Base-by-base conservation (phyloP, 2,797 vertebrate genomes). In the Australoheros facetus region DNA sequence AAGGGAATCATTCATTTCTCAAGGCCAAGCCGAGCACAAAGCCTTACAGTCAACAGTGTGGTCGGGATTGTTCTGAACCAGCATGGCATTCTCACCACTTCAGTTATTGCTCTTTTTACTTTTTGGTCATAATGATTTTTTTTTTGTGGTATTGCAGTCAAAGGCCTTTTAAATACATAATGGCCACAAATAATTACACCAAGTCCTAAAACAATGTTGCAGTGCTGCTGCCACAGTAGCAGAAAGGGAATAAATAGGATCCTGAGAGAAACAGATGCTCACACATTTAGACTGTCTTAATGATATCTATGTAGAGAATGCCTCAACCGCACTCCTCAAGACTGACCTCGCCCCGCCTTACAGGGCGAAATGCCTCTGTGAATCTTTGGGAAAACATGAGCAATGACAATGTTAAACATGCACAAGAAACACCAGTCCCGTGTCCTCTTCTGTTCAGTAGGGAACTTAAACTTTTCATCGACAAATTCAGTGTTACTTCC, bases 181-280 rank as follows among this genome's bases (percentile, higher is more conserved):
- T 48, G 79, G 87, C 89, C 88, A 86, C 81, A 87, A 71, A 82
- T 66, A 84, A 87, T 83, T 71, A 86, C 85, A 86, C 77, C 82
- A 78, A 83, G 83, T 57, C 80, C 80, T 66, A 74, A 83, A 91
- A 78, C 88, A 88, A 73, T 56, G 51, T 73, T 85, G 88, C 85
- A 80, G 78, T 84, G 81, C 78, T 85, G 88, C 89, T 80, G 77
- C 82, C 58, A 84, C 80, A 89, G 90, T 88, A 91, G 86, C 84
- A 87, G 88, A 87, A 81, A 85, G 75, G 85, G 91, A 94, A 94
- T 94, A 93, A 93, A 94, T 94, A 95, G 82, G 74, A 94, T 94
- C 93, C 94, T 95, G 93, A 95, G 94, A 94, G 87, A 94, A 89
- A 91, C 79, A 92, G 89, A 90, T 88, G 90, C 70, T 80, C 80